Evolutionary conservation across 2,113 vertebrate species (phyloP), one percentile per base, ranked within the genome.

Genomic region (Monopterus albus): DNA sequence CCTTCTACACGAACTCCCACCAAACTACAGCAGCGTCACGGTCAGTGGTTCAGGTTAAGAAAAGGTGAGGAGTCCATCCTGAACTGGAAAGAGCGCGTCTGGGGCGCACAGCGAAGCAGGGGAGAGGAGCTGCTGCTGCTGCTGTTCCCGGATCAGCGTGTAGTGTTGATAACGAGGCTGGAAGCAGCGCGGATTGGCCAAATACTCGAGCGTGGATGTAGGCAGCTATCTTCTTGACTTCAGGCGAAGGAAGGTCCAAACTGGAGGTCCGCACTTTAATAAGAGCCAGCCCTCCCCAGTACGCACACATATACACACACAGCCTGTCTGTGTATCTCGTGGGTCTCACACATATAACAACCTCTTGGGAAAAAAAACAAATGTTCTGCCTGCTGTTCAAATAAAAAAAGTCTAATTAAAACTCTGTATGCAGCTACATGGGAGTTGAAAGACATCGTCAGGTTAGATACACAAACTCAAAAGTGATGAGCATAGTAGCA

Each of bases 101-200:
- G 72, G 40, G 46, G 70, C 69, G 78, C 77, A 77, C 59, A 20
- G 1, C 61, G 50, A 12, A n/a, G 33, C 12, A 29, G 45, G 38
- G 52, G 36, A 1, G 33, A 49, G 43, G 20, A 31, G 43, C 55
- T 20, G 60, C 46, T 23, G 72, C 5, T 26, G 72, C 5, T 26
- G 66, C 77, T 66, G 80, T 15, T 82, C 64, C 69, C 53, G 23
- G 72, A 89, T 94, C 91, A 88, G 82, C 89, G 79, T 77, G 67
- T 85, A 49, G 45, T 79, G 71, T 87, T 63, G 29, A 51, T 87
- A 66, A 81, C 86, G 88, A n/a, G 87, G 69, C 12, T 45, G 69
- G 23, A 12, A 26, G 23, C 70, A 53, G 88, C 81, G 31, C 87
- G 74, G 87, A 75, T 50, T 73, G 6, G 78, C 1, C 69, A 49